Conservation (phyloP, 2,797 vertebrate species). For the Anas capensis region DNA sequence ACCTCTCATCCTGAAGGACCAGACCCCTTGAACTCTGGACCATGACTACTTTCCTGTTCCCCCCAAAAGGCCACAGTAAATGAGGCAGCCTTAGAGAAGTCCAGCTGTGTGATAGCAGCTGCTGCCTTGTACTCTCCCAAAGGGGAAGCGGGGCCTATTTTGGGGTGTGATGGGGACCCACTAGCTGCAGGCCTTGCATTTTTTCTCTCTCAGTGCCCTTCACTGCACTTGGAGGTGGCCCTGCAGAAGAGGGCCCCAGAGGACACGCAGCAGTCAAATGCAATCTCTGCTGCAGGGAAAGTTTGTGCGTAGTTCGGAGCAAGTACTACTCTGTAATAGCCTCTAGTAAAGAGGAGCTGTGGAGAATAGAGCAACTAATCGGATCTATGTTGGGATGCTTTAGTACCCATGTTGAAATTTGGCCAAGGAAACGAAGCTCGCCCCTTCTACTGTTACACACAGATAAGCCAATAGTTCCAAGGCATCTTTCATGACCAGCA, state of each 20-base stretch:
- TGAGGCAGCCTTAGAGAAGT: not conserved
- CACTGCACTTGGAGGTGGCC: not conserved
- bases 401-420: conserved; percentile 25
- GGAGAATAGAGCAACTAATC: conserved; percentile 24
- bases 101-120: conserved; percentile 66
- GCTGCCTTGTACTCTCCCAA: conserved; percentile 51
- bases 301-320: not conserved
- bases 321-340: not conserved
- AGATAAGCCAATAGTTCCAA: conserved; percentile 51
- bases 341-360: not conserved
- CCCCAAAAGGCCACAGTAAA: conserved; percentile 21
- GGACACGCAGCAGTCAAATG: not conserved
- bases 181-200: not conserved
- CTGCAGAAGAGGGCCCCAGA: not conserved
- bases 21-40: conserved; percentile 16
- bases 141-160: conserved; percentile 36
- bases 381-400: not conserved
- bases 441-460: conserved; percentile 25
- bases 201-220: conserved; percentile 25
- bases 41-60: not conserved
- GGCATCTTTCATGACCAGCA: conserved; percentile 30
- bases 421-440: conserved; percentile 33
- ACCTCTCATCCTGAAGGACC: conserved; percentile 29
- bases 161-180: not conserved
- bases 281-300: not conserved